Base-by-base conservation (phyloP, 1,140 invertebrate genomes). In the Lordiphosa collinella region DNA sequence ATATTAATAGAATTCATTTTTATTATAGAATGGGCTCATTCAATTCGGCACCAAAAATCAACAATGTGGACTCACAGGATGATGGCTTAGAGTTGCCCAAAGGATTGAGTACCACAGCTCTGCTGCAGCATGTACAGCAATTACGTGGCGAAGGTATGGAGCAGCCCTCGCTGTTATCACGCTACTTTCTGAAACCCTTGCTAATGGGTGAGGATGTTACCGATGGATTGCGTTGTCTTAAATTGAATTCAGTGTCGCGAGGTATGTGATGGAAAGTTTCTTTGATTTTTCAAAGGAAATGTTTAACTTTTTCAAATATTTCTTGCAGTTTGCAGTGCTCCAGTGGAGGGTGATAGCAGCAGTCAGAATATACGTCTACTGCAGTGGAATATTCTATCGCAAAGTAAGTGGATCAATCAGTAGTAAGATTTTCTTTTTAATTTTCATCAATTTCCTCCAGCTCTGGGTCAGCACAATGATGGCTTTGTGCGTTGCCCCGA, bases 351-450 rank as follows among this genome's bases (percentile, higher is more conserved):
- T 1, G 58, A 61, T 40, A 41, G 82, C 68, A 41, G 82, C 68
- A 63, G 86, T 69, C 14, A 56, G 11, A 88, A 88, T 47, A 80
- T 95, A 53, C 89, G 94, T 63, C 72, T 95, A 12, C 90, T 95
- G 66, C 94, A 95, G 69, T 95, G 94, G 94, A 95, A 95, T 84
- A 91, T 95, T 61, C 88, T 95, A 4, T 93, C 94, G 10, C 94
- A 95, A 92, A 93, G 94, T 95, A 90, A 88, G 84, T 71, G 18
- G 0, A 18, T 18, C 16, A 18, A 18, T 18, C n/a, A n/a, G n/a
- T n/a, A n/a, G n/a, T n/a, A n/a, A n/a, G n/a, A n/a, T n/a, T n/a
- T n/a, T n/a, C n/a, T n/a, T n/a, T n/a, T n/a, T n/a, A n/a, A n/a
- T n/a, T 22, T 22, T 22, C 2, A 1, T 5, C 0, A 22, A 22